Base-by-base conservation (phyloP, 2,113 vertebrate species). In the Psettodes erumei region DNA sequence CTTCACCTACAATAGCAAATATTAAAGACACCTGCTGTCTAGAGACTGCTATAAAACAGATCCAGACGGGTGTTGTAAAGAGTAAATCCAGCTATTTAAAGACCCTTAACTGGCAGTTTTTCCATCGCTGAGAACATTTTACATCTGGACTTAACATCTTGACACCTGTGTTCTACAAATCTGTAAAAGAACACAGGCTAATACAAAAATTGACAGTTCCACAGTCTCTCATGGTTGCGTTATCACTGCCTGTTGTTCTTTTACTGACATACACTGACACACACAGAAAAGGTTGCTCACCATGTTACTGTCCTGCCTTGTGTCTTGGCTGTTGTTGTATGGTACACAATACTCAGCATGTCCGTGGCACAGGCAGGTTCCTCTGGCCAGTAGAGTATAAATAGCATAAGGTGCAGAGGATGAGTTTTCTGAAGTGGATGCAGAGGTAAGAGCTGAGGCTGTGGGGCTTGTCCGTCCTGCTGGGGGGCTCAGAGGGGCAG, bases 361-460 rank as follows among this genome's bases (percentile, higher is more conserved):
- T 4, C 96, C 96, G 0, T 97, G 94, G 65, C 96, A 97, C 69
- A 96, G 93, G 83, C 96, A 97, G 55, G 95, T 96, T 37, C 96
- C 96, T 48, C 92, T 93, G 54, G 95, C 85, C 71, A 96, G 91
- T 79, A 97, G 90, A 79, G 95, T 94, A 80, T 95, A 97, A 89
- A 97, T 91, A 64, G 95, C 95, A 61, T 95, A 96, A 40, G 94
- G 86, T 55, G 93, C 88, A 58, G 93, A 92, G 16, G 90, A 77
- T 55, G 91, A 81, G n/a, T 88, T 92, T 71, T 93, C 92, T 81
- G 90, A 71, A n/a, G 81, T 65, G 50, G 79, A 0, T 10, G 37
- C 61, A 18, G 61, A 45, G 0, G 37, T 43, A 40, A 23, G 56
- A 60, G 32, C 60, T 70, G 63, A 71, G 30, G 43, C 67, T 25